Base-by-base conservation (phyloP, 2,113 vertebrate species). In the Hypocryptadius cinnamomeus region DNA sequence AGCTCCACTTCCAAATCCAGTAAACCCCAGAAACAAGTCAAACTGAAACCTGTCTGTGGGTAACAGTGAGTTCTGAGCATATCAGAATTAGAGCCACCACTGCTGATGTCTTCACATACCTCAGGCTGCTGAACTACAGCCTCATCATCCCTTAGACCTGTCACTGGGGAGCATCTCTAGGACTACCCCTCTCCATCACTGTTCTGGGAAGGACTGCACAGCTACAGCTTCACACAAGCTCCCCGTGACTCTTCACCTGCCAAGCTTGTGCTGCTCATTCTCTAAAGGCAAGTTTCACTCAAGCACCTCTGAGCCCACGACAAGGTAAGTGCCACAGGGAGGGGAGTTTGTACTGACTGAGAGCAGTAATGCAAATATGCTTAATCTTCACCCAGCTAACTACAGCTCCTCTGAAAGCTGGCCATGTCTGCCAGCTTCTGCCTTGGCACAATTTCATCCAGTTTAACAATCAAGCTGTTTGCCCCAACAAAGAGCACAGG, bases 21-120 rank as follows among this genome's bases (percentile, higher is more conserved):
- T 80, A 91, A 95, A 84, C n/a, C 37, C 0, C 3, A 87, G 45
- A 42, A 82, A 54, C 3, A 3, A 95, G 92, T 94, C 87, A 96
- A 88, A 94, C 21, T 64, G 87, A 94, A 95, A 94, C 82, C 54
- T 71, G 54, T 23, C 85, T 56, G 85, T 72, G 85, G 81, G 60
- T 71, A 60, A 71, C 25, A 39, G 51, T 17, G 65, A 65, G 8
- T 44, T 88, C 68, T 68, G 51, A 90, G 50, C 37, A 17, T 3
- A 20, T 12, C 40, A 90, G 68, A 88, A 64, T 24, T 10, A 74
- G 60, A 66, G 65, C n/a, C 4, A 3, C 12, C 1, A 2, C 54
- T 79, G 79, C 64, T 86, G 82, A 74, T 86, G 81, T 15, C 57
- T 74, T 74, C 79, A 53, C 30, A 15, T 2, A 69, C 48, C 53